A percentile compares a stretch with the other conserved stretches of the same genome.
phyloP scores from a whole-genome alignment of 2,113 vertebrate genomes.

The Camelus bactrianus region DNA sequence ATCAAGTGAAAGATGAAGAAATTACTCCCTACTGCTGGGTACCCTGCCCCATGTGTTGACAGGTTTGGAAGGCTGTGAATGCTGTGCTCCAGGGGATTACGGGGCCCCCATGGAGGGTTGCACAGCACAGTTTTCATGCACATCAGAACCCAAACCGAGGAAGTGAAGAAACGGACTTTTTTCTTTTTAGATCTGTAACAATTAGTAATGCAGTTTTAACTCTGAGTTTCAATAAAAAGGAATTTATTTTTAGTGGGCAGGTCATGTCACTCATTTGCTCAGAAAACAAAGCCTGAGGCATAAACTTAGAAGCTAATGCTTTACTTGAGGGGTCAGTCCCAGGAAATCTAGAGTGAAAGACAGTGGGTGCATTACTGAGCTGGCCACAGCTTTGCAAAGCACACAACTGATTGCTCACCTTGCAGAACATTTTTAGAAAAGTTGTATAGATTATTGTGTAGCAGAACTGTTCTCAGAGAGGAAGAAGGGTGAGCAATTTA shows the following conservation, averaged over 20 bases:
- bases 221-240: neutral
- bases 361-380: no score
- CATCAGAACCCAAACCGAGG: neutral
- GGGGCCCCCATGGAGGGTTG: fast-evolving
- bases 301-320: neutral
- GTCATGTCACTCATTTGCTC: neutral
- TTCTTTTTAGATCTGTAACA: neutral
- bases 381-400: neutral
- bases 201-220: neutral
- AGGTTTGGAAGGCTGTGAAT: neutral
- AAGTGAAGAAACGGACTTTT: neutral
- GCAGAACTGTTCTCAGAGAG: neutral
- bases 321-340: neutral
- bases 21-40: neutral
- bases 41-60: neutral
- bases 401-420: neutral
- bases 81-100: neutral
- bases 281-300: neutral
- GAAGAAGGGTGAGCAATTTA: neutral
- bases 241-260: neutral
- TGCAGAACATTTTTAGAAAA: neutral
- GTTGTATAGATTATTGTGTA: neutral
- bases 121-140: neutral
- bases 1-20: neutral
- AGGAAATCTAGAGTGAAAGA: neutral